Evolutionary conservation across 2,797 vertebrate species (phyloP), one percentile per base, ranked within the genome.

Genomic region (Spheniscus humboldti): DNA sequence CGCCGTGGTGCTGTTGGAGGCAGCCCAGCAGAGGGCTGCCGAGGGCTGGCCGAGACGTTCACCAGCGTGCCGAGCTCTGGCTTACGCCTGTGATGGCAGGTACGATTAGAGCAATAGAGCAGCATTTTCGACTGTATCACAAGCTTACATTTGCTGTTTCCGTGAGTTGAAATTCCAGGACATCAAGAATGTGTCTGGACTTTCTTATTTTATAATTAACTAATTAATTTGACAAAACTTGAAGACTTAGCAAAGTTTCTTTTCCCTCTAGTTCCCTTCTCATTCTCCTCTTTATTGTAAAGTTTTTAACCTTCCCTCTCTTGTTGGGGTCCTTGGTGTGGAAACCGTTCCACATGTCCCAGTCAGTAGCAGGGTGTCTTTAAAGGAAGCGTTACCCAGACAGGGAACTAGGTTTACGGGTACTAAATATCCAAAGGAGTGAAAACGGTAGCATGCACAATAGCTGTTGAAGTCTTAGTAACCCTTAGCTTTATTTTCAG

Each of bases 21-120:
- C 23, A 14, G 86, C 55, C 82, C 62, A 3, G 88, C 68, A 94
- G 96, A 91, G 90, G 92, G 89, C 93, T 52, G 86, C 90, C 28
- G 9, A 72, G 75, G 18, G 33, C 86, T 60, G 25, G 57, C 60
- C 17, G 4, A 31, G 37, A 43, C 25, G 2, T 17, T 28, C 22
- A 13, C 16, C 16, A 5, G 15, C 8, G 5, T 66, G 41, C 50
- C 37, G 13, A 55, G 85, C 31, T 23, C 52, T 18, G 10, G 19
- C 55, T 56, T 20, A 24, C 41, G 81, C 66, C 56, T 71, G 33
- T 23, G 43, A 6, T 72, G 55, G 19, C 41, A 52, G 50, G 14
- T 25, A 27, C 6, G 31, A 16, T 87, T 53, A 56, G 30, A 66
- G 80, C 35, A 55, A 55, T 22, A 47, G 50, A n/a, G 41, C 6